phyloP scores from a whole-genome alignment of 2,113 vertebrate genomes.

The Macaca fascicularis region DNA sequence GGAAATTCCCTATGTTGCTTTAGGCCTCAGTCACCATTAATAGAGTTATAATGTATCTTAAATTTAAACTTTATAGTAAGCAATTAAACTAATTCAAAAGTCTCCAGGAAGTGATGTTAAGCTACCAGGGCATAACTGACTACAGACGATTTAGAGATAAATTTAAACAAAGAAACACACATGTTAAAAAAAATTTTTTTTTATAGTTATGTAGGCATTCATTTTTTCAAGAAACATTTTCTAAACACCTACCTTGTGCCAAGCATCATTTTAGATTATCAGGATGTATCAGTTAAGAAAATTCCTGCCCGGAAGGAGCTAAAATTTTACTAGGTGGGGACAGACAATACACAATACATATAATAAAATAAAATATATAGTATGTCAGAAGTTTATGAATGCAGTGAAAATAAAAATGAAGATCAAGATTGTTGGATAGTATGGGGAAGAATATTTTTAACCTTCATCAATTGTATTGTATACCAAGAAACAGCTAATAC shows the following conservation, averaged over 20 bases:
- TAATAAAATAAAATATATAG: background rate
- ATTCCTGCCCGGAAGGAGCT: background rate
- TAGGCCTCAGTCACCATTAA: background rate
- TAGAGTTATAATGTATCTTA: background rate
- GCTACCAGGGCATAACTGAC: background rate
- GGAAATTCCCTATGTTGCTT: background rate
- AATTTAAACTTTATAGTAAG: background rate
- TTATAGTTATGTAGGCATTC: background rate
- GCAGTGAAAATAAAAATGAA: background rate
- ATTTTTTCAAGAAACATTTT: constrained; percentile 17
- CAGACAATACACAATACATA: background rate
- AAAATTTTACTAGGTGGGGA: background rate
- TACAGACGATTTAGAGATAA: background rate
- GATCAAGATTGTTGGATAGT: background rate
- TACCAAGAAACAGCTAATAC: background rate
- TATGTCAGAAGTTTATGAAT: background rate
- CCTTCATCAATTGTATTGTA: background rate
- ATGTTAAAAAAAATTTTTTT: background rate
- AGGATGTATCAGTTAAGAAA: background rate
- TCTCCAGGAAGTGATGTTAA: background rate
- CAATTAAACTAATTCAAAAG: background rate
- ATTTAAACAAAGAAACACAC: background rate
- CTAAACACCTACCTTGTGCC: background rate
- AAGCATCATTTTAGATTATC: background rate
- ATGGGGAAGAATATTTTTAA: background rate